Evolutionary conservation across 2,797 vertebrate species (phyloP).

Genomic region (Salmo trutta): DNA sequence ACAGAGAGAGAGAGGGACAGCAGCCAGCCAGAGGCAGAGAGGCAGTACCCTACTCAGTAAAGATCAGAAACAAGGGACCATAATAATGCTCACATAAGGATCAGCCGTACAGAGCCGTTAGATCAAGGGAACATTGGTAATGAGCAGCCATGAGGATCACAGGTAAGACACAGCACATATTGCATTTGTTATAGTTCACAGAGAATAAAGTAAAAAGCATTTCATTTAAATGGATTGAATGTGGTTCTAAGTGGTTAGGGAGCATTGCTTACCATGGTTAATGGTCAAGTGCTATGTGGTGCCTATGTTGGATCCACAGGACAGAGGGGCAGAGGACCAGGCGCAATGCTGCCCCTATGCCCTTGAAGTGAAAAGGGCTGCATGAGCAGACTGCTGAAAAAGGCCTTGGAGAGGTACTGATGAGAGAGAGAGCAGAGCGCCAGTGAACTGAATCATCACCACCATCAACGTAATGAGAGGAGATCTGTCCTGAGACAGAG

Average conservation of each 20-base stretch:
- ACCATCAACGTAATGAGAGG: slow-evolving; percentile 74
- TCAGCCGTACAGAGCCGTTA: slow-evolving; percentile 49
- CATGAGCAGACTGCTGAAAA: slow-evolving; percentile 58
- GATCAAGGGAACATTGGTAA: slow-evolving; percentile 17
- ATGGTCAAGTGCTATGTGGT: not conserved
- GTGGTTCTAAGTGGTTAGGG: not conserved
- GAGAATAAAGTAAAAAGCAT: not conserved
- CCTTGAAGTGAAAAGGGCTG: slow-evolving; percentile 50
- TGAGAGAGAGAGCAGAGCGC: slow-evolving; percentile 36
- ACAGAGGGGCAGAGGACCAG: slow-evolving; percentile 24
- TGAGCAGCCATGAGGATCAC: not conserved
- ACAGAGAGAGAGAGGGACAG: slow-evolving; percentile 15
- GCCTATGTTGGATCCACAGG: slow-evolving; percentile 10
- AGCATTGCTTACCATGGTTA: no score
- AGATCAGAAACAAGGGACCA: slow-evolving; percentile 55
- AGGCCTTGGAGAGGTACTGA: slow-evolving; percentile 55
- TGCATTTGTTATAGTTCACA: not conserved
- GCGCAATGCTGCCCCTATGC: slow-evolving; percentile 43
- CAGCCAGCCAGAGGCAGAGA: not conserved
- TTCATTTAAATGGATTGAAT: not conserved
- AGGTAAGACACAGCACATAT: slow-evolving; percentile 3
- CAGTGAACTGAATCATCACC: slow-evolving; percentile 74
- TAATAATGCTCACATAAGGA: slow-evolving; percentile 27
- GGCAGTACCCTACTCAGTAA: slow-evolving; percentile 36
- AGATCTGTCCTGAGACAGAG: slow-evolving; percentile 56